phyloP scores from a whole-genome alignment of 1,140 invertebrate species.

The Aphelenchoides fujianensis region DNA sequence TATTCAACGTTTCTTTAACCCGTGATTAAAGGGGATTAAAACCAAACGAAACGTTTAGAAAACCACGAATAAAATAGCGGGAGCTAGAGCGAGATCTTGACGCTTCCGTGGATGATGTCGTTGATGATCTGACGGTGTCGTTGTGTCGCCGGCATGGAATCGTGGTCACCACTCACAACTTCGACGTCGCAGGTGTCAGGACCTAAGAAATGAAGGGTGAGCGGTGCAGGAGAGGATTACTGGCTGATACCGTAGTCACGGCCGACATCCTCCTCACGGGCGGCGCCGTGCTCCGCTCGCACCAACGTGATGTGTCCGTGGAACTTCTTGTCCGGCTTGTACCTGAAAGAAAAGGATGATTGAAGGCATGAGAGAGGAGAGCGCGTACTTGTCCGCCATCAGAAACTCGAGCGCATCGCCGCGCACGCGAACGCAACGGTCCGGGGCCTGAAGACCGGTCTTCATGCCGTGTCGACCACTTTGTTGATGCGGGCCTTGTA shows the following conservation, averaged over 20 bases:
- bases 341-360: constrained; percentile 66
- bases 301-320: constrained; percentile 73
- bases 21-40: too few relatives aligned
- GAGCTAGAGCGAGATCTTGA: constrained; percentile 12
- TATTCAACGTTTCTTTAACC: too few relatives aligned
- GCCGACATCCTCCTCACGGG: constrained; percentile 60
- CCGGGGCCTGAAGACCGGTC: constrained; percentile 55
- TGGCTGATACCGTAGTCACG: constrained; percentile 56
- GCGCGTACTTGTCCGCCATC: constrained; percentile 57
- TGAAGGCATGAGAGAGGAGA: constrained; percentile 11
- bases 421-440: constrained; percentile 60
- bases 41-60: too few relatives aligned
- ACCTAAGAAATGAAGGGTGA: constrained; percentile 42
- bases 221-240: constrained; percentile 32
- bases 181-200: constrained; percentile 68
- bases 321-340: constrained; percentile 71
- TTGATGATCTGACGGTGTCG: constrained; percentile 69
- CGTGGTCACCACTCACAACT: constrained; percentile 73
- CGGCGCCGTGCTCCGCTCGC: constrained; percentile 68
- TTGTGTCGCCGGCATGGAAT: constrained; percentile 72
- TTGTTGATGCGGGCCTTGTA: constrained; percentile 62
- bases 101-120: constrained; percentile 40
- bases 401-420: constrained; percentile 62
- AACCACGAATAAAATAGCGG: too few relatives aligned
- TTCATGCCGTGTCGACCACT: constrained; percentile 63